Evolutionary conservation across 2,888 invertebrate species (phyloP), one percentile per base, ranked within the genome.

Genomic region (Incurvaria masculella): DNA sequence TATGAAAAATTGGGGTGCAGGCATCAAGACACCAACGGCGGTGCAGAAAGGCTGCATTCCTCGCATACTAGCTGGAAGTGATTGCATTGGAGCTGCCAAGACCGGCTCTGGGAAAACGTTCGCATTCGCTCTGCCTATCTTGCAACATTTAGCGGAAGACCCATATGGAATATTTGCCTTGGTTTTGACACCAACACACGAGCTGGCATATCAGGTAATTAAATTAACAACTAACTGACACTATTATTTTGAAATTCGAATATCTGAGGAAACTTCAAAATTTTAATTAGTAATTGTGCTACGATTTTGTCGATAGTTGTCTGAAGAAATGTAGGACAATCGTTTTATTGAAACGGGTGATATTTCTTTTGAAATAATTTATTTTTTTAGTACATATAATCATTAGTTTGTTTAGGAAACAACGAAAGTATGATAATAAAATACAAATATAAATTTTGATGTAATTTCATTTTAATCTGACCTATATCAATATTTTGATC

Each of bases 21-120:
- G 92, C 49, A 80, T 94, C 6, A 87, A 81, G 62, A 75, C 72
- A 44, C 91, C 93, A 10, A 94, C 94, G 2, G 85, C 88, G 0
- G 92, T 95, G 49, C 94, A 95, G 66, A 69, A 80, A 59, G 85
- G 87, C 53, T 94, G 94, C 61, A 88, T 95, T 59, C 86, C 91
- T 4, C 78, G 80, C 52, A 91, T 94, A 56, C 66, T 94, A 38
- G 62, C 76, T 50, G 95, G 95, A 0, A 79, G 83, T 57, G 94
- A 97, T 74, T 94, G 95, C 58, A 90, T 99, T 53, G 98, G 96
- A 8, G 95, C 95, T 58, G 96, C 97, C 0, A 96, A 97, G 69
- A 99, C 98, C 8, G 98, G 98, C 14, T 97, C 96, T 48, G 98
- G 98, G 2, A 99, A 99, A 80, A 99, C 99, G 1, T 86, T 98